A percentile compares a stretch with the other conserved stretches of the same genome.
Evolutionary conservation across 2,888 invertebrate genomes (phyloP).

Genomic region (Oxytorus armatus): DNA sequence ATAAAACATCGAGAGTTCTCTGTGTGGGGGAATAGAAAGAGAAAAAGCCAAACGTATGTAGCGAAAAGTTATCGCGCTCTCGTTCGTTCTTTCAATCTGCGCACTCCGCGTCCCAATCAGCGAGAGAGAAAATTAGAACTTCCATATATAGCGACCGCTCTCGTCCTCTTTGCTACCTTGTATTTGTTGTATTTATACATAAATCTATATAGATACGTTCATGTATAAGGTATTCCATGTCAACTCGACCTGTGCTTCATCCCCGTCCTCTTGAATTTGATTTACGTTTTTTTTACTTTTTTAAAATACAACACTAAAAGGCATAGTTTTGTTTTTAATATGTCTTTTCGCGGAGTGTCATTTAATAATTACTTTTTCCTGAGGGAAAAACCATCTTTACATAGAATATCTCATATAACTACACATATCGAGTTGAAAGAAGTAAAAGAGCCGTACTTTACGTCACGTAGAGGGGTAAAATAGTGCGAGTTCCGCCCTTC

Average conservation of each 20-base stretch:
- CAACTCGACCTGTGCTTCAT: background rate
- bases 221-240: background rate
- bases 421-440: too few relatives aligned
- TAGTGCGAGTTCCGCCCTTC: too few relatives aligned
- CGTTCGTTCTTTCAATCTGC: constrained; percentile 45
- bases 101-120: constrained; percentile 47
- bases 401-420: too few relatives aligned
- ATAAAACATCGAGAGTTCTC: constrained; percentile 1
- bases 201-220: background rate
- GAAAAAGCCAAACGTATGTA: constrained; percentile 22
- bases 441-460: too few relatives aligned
- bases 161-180: background rate
- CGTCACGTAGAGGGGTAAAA: too few relatives aligned
- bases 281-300: background rate
- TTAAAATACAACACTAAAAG: background rate
- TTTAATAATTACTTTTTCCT: too few relatives aligned
- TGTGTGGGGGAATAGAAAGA: constrained; percentile 26
- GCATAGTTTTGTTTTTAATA: too few relatives aligned
- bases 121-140: constrained; percentile 42
- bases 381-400: too few relatives aligned
- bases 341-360: too few relatives aligned
- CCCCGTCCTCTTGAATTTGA: background rate
- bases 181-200: constrained; percentile 1
- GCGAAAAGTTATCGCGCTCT: constrained; percentile 23
- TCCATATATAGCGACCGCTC: constrained; percentile 3